phyloP scores from a whole-genome alignment of 2,113 vertebrate genomes.

The Ondatra zibethicus region DNA sequence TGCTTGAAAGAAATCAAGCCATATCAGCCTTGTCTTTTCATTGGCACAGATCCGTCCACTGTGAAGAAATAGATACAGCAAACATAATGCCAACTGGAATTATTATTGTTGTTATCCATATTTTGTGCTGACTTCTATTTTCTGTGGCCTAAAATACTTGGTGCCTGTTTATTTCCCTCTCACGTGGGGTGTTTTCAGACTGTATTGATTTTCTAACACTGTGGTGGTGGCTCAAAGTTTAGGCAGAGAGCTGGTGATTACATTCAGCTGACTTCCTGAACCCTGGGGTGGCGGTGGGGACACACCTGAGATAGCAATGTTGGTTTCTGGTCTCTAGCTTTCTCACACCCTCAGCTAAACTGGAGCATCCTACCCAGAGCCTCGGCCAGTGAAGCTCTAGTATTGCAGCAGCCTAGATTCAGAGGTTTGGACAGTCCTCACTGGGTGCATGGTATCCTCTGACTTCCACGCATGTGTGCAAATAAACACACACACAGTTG shows the following conservation, averaged over 20 bases:
- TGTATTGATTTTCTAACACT: background rate
- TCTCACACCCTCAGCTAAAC: background rate
- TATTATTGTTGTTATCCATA: background rate
- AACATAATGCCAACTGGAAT: background rate
- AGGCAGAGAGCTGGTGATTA: background rate
- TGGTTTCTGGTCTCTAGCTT: background rate
- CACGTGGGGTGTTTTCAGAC: background rate
- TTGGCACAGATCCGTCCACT: background rate
- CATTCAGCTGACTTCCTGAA: background rate
- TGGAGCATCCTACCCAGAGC: background rate
- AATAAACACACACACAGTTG: background rate
- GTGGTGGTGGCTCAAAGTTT: background rate
- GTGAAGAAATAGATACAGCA: background rate
- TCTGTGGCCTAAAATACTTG: constrained; percentile 56
- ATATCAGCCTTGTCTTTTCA: background rate
- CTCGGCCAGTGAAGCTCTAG: background rate
- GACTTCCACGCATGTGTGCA: background rate
- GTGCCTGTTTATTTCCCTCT: background rate
- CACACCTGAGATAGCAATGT: accelerated
- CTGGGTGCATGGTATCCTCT: background rate
- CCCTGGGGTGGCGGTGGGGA: background rate
- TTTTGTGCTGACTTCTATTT: constrained; percentile 43
- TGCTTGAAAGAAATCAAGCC: background rate
- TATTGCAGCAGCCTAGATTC: background rate
- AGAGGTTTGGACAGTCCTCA: background rate